Conservation (phyloP, 2,113 vertebrate species). For the Cyphomyrus plagiostoma region DNA sequence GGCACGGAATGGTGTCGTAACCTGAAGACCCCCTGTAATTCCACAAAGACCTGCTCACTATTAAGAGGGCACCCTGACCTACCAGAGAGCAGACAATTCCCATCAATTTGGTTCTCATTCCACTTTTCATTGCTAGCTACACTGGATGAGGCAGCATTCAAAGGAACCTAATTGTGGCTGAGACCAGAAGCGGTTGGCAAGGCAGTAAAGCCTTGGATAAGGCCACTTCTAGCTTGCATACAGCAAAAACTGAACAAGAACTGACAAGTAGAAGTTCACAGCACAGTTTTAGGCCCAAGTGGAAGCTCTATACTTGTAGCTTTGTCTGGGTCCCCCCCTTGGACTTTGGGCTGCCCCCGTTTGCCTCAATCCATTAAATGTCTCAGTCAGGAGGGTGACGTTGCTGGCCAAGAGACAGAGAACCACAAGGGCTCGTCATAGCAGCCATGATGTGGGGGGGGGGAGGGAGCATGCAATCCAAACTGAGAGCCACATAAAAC, state of each 20-base stretch:
- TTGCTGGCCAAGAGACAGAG: conserved; percentile 40
- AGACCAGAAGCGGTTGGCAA: background rate
- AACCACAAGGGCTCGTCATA: background rate
- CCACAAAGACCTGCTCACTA: background rate
- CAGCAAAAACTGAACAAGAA: background rate
- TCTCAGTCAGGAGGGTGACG: conserved; percentile 28
- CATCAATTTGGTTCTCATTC: background rate
- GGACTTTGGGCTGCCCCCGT: conserved; percentile 37
- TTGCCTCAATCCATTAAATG: conserved; percentile 50
- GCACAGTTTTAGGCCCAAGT: background rate
- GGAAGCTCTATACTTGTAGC: conserved; percentile 48
- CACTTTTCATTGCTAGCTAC: background rate
- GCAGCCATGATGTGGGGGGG: background rate
- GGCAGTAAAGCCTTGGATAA: background rate
- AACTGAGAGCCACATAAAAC: background rate
- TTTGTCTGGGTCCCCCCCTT: conserved; percentile 41
- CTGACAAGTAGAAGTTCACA: background rate
- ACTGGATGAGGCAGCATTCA: conserved; percentile 42
- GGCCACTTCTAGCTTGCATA: background rate
- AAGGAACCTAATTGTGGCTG: background rate
- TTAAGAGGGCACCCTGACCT: background rate
- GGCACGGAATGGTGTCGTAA: too few species aligned
- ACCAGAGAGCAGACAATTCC: conserved; percentile 25
- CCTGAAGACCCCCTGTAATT: background rate
- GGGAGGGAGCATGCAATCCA: background rate